phyloP scores from a whole-genome alignment of 2,113 vertebrate species.

The Rafetus swinhoei region DNA sequence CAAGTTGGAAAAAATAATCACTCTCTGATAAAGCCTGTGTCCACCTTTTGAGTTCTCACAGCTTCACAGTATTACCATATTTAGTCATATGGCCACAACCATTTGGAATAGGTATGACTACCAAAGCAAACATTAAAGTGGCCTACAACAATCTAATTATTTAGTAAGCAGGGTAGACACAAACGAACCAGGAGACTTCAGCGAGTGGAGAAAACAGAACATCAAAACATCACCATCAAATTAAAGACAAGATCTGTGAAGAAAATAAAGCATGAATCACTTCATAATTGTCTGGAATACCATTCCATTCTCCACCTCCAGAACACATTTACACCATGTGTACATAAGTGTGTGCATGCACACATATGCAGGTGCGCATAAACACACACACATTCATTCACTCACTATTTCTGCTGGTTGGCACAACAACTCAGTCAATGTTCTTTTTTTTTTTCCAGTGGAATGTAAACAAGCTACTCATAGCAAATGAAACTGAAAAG shows the following conservation, averaged over 20 bases:
- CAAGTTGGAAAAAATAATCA: not conserved
- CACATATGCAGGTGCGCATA: not conserved
- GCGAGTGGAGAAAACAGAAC: not conserved
- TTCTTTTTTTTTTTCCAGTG: not conserved
- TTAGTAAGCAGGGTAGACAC: not conserved
- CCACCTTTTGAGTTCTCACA: not conserved
- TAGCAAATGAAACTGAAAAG: not conserved
- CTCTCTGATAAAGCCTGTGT: not conserved
- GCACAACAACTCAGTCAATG: not conserved
- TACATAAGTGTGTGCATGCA: not conserved
- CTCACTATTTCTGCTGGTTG: not conserved
- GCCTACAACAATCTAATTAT: not conserved
- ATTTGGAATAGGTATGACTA: fast-evolving
- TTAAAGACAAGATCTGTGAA: not conserved
- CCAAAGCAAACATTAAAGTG: not conserved
- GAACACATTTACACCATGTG: not conserved
- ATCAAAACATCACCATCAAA: not conserved
- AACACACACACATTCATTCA: no score
- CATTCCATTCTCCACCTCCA: not conserved
- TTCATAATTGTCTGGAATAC: not conserved
- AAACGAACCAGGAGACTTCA: not conserved
- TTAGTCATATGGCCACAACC: not conserved
- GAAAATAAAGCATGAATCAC: not conserved
- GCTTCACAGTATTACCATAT: not conserved
- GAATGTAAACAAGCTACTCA: not conserved